Conservation (phyloP, 2,797 vertebrate species). For the Halcyon smyrnensis region DNA sequence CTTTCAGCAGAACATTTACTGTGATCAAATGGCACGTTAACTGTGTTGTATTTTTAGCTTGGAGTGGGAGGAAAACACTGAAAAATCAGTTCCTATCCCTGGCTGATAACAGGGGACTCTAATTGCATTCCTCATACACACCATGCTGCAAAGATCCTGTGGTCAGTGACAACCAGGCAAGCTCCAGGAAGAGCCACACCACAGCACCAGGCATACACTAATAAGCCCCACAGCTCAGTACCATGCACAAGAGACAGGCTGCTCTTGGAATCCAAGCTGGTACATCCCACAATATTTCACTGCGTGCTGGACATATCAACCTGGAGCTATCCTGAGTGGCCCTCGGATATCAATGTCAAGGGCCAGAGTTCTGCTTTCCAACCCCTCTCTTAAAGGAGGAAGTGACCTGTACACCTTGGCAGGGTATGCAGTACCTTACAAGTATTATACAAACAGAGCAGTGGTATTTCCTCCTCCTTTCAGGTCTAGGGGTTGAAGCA, state of each 20-base stretch:
- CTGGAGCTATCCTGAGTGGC: not conserved
- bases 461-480: slow-evolving; percentile 32
- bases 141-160: not conserved
- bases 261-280: not conserved
- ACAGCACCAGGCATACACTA: not conserved
- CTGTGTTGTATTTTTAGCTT: slow-evolving; percentile 56
- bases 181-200: not conserved
- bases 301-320: not conserved
- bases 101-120: slow-evolving; percentile 28
- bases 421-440: not conserved
- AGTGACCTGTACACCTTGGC: not conserved
- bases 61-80: slow-evolving; percentile 55
- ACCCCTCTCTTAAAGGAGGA: slow-evolving; percentile 1
- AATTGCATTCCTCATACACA: not conserved
- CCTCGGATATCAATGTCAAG: not conserved
- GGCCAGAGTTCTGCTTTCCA: not conserved
- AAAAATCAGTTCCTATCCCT: slow-evolving; percentile 41
- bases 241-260: not conserved
- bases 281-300: not conserved
- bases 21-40: slow-evolving; percentile 61
- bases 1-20: slow-evolving; percentile 45
- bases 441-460: slow-evolving; percentile 14
- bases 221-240: not conserved
- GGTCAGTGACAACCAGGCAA: not conserved
- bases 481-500: not conserved